These are phyloP conservation scores for Columbina picui DNA, from an alignment of 2,113 vertebrate species.

Conservation along the genomic window DNA sequence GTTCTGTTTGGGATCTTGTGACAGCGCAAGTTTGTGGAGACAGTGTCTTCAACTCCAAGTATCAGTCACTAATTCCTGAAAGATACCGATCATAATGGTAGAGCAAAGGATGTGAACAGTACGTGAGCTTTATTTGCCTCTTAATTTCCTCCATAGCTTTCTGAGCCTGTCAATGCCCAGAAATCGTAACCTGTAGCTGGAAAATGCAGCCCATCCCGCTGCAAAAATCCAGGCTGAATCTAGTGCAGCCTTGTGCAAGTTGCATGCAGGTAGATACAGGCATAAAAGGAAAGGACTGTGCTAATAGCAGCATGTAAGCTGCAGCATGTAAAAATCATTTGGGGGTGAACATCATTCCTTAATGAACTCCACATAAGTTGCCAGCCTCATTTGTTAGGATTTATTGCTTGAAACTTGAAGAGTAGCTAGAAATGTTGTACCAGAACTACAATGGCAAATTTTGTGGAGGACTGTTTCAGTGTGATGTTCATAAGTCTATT, in stretches of 20 bases:
- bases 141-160: background rate
- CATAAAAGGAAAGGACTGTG: background rate
- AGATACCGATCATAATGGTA: background rate
- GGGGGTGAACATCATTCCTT: background rate
- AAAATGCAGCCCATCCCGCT: background rate
- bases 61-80: background rate
- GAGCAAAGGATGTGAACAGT: background rate
- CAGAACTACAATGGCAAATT: background rate
- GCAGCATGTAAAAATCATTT: background rate
- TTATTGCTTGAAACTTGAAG: background rate
- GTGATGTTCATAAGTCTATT: rapidly evolving
- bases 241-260: background rate
- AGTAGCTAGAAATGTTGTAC: background rate
- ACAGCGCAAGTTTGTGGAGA: background rate
- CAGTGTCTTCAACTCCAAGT: background rate
- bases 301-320: background rate
- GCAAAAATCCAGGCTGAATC: background rate
- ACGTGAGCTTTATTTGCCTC: background rate
- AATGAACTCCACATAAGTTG: background rate
- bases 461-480: background rate
- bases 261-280: background rate
- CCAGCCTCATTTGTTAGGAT: background rate
- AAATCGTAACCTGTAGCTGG: background rate
- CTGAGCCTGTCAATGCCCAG: background rate
- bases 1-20: background rate